Percentiles rank a stretch among this genome's conserved stretches.
These are phyloP conservation scores for Balaeniceps rex DNA, from an alignment of 2,113 vertebrate species.

Conservation along the genomic window DNA sequence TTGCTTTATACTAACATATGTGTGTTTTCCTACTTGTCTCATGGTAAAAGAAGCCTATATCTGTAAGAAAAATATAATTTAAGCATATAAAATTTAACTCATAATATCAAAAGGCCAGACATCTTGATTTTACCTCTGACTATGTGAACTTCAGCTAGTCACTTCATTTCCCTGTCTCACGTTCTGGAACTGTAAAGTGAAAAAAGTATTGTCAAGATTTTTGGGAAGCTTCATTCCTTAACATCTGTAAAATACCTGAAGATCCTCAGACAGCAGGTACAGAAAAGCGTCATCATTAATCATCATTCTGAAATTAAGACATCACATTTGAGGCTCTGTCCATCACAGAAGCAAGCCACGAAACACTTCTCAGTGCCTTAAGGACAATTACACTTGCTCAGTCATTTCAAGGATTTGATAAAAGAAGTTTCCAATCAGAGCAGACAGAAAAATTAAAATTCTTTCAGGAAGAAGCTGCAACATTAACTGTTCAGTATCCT, in stretches of 20 bases:
- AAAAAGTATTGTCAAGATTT: neutral
- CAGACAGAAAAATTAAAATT: slow-evolving; percentile 2
- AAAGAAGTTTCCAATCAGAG: neutral
- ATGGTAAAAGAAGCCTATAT: neutral
- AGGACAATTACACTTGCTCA: neutral
- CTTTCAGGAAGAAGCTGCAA: neutral
- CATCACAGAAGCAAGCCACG: neutral
- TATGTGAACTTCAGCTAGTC: neutral
- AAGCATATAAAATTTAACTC: neutral
- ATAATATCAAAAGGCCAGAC: neutral
- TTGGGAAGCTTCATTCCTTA: neutral
- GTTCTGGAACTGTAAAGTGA: neutral
- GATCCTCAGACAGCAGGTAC: neutral
- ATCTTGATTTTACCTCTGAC: neutral
- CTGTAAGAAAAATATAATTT: neutral
- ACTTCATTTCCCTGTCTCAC: neutral
- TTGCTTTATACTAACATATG: neutral
- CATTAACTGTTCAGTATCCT: neutral
- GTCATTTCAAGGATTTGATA: slow-evolving; percentile 1
- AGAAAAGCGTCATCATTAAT: neutral
- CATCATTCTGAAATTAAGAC: slow-evolving; percentile 18
- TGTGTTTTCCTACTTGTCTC: neutral
- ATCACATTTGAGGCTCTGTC: neutral
- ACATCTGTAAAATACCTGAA: neutral
- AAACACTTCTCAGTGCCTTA: neutral